Conservation (phyloP, 2,113 vertebrate species). For the Pungitius pungitius region DNA sequence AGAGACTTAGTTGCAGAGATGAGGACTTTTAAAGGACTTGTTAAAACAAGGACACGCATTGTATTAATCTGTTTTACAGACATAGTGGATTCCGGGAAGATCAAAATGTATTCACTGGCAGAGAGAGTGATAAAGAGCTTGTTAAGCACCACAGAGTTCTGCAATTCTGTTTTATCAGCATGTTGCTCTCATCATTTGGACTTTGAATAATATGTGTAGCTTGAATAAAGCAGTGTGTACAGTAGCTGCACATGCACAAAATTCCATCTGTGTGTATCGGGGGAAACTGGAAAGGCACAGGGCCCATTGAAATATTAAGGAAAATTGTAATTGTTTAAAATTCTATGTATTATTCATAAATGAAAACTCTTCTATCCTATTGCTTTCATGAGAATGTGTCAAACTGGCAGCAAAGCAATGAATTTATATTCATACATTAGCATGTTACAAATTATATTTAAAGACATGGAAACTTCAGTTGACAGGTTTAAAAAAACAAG, state of each 20-base stretch:
- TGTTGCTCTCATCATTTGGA: constrained; percentile 36
- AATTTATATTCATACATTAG: neutral
- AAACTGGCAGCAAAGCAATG: neutral
- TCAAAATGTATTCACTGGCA: constrained; percentile 30
- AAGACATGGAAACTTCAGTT: neutral
- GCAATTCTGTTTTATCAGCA: constrained; percentile 52
- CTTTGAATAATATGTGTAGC: constrained; percentile 1
- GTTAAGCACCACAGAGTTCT: constrained; percentile 48
- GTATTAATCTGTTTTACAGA: constrained; percentile 37
- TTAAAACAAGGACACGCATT: constrained; percentile 13
- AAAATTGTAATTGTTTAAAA: neutral
- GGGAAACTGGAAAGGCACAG: neutral
- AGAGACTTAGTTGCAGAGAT: neutral
- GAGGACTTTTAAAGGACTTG: neutral
- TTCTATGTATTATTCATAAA: neutral
- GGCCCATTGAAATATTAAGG: neutral
- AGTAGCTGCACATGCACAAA: neutral
- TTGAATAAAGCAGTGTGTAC: constrained; percentile 46
- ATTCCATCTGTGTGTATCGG: neutral
- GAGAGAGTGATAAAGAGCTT: constrained; percentile 38
- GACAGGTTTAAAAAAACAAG: too few species aligned
- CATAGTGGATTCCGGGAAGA: constrained; percentile 12
- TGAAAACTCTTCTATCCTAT: neutral
- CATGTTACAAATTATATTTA: neutral
- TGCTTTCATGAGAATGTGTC: neutral